Evolutionary conservation across 2,797 vertebrate species (phyloP), one percentile per base, ranked within the genome.

Genomic region (Acipenser transmontanus): DNA sequence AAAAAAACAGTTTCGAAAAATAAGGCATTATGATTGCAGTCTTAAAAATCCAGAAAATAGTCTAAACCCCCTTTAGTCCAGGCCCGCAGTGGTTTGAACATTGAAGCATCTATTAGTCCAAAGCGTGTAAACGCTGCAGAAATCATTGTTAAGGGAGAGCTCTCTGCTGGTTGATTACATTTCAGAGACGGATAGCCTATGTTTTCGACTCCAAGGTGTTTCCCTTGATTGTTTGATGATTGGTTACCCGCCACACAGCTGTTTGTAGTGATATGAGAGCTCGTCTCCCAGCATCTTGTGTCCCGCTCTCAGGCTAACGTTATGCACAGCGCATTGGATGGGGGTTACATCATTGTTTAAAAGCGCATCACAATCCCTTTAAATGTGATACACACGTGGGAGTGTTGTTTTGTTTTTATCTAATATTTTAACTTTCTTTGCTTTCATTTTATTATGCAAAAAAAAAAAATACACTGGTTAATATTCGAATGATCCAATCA

Each of bases 11-110:
- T 78, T 87, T 88, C 60, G 77, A 57, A 66, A 83, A 88, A 72
- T 69, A 72, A 85, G 80, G 83, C 93, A 97, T 97, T 73, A 56
- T 85, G 85, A 72, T 72, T 74, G 54, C 1, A 73, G 70, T 0
- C n/a, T 74, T 71, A 74, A 11, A 48, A 69, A 69, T 79, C 72
- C 77, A 77, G 83, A 76, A 80, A 76, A 67, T 70, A 74, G 81
- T 84, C 81, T 84, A 71, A 76, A 71, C 75, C 71, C 80, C 80
- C 73, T 14, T 77, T 0, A 1, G 76, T 71, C 71, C 69, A 66
- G 75, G 76, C 76, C 69, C 69, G 70, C 73, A 75, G 14, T 4
- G 73, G 70, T 68, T 76, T 75, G 74, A 79, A 78, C 86, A 84
- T 82, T 67, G 82, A 78, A 81, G 67, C 83, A 64, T 72, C 72